These are phyloP conservation scores for Acrocephalus kingi DNA, from an alignment of 2,113 vertebrate genomes.

Conservation along the genomic window DNA sequence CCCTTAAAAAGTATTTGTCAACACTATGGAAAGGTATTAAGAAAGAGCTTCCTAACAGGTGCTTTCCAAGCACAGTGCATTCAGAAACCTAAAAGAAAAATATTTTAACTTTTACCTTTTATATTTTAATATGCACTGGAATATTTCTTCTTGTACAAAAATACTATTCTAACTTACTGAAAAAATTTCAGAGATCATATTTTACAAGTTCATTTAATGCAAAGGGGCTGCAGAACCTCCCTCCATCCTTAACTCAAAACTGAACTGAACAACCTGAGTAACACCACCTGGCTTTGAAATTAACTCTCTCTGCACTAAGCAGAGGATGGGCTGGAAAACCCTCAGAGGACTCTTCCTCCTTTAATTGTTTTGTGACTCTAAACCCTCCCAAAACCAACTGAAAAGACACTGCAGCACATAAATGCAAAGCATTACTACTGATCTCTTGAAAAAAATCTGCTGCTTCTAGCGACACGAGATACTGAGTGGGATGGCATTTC, in stretches of 20 bases:
- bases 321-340: neutral
- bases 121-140: neutral
- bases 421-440: neutral
- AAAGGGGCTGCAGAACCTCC: neutral
- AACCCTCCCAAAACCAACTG: neutral
- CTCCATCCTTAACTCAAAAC: neutral
- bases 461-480: rapidly evolving
- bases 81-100: neutral
- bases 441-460: neutral
- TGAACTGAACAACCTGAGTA: neutral
- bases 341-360: neutral
- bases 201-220: neutral
- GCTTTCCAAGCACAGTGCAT: neutral
- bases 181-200: neutral
- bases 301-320: rapidly evolving
- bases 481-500: neutral
- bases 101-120: neutral
- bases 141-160: neutral
- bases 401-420: neutral
- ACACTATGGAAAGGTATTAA: neutral
- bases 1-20: neutral
- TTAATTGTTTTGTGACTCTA: neutral
- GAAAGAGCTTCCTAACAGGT: neutral
- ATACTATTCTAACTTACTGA: rapidly evolving
- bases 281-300: neutral